Percentiles rank a stretch among this genome's conserved stretches.
Evolutionary conservation across 2,888 invertebrate genomes (phyloP).

Genomic region (Steinernema scapterisci): DNA sequence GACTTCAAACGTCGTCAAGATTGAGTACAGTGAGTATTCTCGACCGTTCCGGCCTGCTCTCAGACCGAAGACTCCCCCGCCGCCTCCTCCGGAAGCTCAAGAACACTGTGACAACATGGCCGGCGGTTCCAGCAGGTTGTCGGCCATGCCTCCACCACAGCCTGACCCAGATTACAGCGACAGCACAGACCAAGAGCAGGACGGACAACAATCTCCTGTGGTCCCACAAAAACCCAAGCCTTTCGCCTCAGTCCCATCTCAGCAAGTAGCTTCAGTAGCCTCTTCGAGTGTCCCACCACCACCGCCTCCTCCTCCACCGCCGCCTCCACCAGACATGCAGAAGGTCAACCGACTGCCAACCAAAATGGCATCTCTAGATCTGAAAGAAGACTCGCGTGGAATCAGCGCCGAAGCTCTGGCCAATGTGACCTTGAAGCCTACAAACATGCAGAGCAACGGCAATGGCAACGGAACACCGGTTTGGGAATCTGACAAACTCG

Average conservation of each 20-base stretch:
- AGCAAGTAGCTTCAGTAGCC: no score
- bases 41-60: slow-evolving; percentile 51
- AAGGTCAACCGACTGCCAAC: background rate
- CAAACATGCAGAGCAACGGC: no score
- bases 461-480: no score
- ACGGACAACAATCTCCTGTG: background rate
- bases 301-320: slow-evolving; percentile 48
- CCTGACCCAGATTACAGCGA: slow-evolving; percentile 22
- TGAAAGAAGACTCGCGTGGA: slow-evolving; percentile 43
- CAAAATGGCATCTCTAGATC: background rate
- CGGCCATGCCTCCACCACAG: background rate
- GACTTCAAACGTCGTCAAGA: background rate
- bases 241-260: no score
- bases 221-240: background rate
- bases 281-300: slow-evolving; percentile 39
- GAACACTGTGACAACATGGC: slow-evolving; percentile 25
- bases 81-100: slow-evolving; percentile 47
- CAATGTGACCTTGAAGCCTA: slow-evolving; percentile 45
- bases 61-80: slow-evolving; percentile 73
- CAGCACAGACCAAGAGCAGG: slow-evolving; percentile 1
- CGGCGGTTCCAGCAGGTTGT: background rate
- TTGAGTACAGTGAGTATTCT: slow-evolving; percentile 49
- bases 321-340: slow-evolving; percentile 43
- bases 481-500: no score
- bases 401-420: slow-evolving; percentile 50